These are phyloP conservation scores for Eutolmus rufibarbis DNA, from an alignment of 2,888 invertebrate species.

Conservation along the genomic window DNA sequence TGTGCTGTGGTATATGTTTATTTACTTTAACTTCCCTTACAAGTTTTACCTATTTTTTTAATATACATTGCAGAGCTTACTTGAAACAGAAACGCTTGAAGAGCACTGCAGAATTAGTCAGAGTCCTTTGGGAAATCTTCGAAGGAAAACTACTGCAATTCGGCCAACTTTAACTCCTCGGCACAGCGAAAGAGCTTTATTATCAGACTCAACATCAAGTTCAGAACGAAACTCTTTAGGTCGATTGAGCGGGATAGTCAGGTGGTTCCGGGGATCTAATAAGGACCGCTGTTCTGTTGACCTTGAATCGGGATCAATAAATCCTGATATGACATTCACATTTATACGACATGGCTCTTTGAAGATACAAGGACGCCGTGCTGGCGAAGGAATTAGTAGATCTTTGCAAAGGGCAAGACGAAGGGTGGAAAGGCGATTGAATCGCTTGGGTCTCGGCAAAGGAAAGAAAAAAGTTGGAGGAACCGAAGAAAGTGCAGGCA, in stretches of 20 bases:
- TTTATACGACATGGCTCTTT: conserved; percentile 65
- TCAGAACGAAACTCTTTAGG: conserved; percentile 63
- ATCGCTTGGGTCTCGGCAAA: conserved; percentile 80
- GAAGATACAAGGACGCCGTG: conserved; percentile 61
- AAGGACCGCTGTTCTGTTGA: conserved; percentile 65
- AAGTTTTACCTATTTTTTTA: background rate
- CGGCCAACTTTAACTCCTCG: conserved; percentile 76
- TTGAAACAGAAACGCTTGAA: conserved; percentile 80
- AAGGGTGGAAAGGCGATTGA: conserved; percentile 88
- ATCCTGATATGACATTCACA: conserved; percentile 68
- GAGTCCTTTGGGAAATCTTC: conserved; percentile 77
- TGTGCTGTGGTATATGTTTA: conserved; percentile 71
- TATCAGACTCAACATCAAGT: conserved; percentile 64
- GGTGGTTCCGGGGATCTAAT: conserved; percentile 71
- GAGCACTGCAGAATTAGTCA: conserved; percentile 78
- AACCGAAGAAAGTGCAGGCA: conserved; percentile 83
- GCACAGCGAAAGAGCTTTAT: conserved; percentile 82
- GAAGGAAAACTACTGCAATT: conserved; percentile 68
- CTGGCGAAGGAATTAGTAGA: conserved; percentile 67
- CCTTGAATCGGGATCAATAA: conserved; percentile 66
- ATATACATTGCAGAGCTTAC: conserved; percentile 71
- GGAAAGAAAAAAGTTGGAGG: conserved; percentile 90
- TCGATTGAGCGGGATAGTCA: conserved; percentile 75
- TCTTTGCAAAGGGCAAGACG: conserved; percentile 83
- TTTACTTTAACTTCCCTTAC: background rate